Conservation (phyloP, 2,888 invertebrate genomes). For the Linnaemya tessellans region DNA sequence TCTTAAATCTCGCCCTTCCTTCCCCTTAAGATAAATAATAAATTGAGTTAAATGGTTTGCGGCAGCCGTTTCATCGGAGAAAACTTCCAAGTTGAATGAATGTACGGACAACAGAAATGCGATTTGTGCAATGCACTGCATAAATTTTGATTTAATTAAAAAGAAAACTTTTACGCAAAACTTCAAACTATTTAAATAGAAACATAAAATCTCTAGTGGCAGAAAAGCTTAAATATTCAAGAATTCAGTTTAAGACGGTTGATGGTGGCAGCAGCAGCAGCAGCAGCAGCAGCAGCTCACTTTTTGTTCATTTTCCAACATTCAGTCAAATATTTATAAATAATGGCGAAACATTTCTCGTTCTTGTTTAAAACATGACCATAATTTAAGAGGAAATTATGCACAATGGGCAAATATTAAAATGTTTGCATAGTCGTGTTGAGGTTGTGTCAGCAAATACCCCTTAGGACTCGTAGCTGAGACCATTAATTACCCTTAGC, state of each 20-base stretch:
- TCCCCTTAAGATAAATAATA: no score
- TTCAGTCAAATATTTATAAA: slow-evolving; percentile 11
- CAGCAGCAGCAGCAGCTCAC: neutral
- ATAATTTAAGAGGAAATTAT: slow-evolving; percentile 18
- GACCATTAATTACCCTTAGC: slow-evolving; percentile 56
- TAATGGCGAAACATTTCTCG: neutral
- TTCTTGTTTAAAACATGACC: neutral
- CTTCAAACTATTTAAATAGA: slow-evolving; percentile 2
- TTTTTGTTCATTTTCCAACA: slow-evolving; percentile 17
- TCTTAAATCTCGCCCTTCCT: no score
- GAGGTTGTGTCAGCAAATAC: neutral
- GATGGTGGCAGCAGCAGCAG: neutral
- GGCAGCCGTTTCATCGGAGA: no score
- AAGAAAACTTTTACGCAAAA: neutral
- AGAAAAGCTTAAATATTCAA: neutral
- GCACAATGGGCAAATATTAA: slow-evolving; percentile 24
- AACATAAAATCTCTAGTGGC: neutral
- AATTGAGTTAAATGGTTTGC: no score
- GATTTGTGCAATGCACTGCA: neutral
- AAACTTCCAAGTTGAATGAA: no score
- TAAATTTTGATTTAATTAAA: neutral
- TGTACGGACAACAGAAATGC: no score
- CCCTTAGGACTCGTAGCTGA: slow-evolving; percentile 10
- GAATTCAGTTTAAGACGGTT: neutral
- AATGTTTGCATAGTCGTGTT: slow-evolving; percentile 15